Conservation (phyloP, 2,797 vertebrate genomes). For the Euthynnus affinis region DNA sequence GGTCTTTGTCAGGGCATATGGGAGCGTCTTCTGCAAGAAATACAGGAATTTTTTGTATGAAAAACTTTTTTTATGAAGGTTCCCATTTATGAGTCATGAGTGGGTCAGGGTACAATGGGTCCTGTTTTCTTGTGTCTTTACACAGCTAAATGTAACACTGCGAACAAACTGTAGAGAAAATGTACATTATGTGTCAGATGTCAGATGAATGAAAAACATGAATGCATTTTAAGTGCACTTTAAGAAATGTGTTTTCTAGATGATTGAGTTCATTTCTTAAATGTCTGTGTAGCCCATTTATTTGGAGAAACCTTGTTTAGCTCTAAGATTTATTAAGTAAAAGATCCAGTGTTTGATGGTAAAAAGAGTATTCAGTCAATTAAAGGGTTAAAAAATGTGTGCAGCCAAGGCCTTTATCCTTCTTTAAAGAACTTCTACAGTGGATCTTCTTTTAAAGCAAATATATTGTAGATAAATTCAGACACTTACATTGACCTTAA, state of each 20-base stretch:
- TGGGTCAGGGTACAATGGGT: not conserved
- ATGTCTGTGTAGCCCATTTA: not conserved
- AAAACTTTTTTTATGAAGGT: not conserved
- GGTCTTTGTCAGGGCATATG: not conserved
- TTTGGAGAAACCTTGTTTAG: not conserved
- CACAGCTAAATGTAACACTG: not conserved
- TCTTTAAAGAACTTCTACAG: no score
- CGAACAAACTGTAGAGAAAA: not conserved
- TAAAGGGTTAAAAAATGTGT: no score
- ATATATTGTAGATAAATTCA: not conserved
- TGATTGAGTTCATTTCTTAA: not conserved
- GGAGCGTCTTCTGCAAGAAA: not conserved
- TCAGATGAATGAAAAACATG: slow-evolving; percentile 2
- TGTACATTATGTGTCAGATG: no score
- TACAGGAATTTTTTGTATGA: not conserved
- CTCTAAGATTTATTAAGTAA: not conserved
- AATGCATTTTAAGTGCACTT: not conserved
- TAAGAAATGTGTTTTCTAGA: not conserved
- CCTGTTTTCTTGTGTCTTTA: not conserved
- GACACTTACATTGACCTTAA: not conserved
- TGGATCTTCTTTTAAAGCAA: not conserved
- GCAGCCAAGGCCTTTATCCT: no score
- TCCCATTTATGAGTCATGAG: no score
- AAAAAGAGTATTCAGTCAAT: no score
- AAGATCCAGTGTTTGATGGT: not conserved